Conservation (phyloP, 2,797 vertebrate genomes). For the Chrysocyon brachyurus region DNA sequence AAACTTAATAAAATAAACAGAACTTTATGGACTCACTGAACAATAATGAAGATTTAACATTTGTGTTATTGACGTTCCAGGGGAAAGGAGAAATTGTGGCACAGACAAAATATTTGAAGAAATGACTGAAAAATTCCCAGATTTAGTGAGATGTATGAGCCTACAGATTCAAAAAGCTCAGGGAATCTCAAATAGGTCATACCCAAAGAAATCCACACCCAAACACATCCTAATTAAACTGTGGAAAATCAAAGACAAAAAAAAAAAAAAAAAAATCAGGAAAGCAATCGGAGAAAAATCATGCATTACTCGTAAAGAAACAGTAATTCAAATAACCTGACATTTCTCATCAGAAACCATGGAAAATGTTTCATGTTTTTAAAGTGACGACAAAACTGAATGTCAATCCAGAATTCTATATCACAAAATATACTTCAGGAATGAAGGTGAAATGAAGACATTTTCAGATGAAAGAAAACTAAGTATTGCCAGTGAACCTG, state of each 20-base stretch:
- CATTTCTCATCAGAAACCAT: background rate
- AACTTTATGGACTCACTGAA: background rate
- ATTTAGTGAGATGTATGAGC: background rate
- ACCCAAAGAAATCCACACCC: background rate
- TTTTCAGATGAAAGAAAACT: slow-evolving; percentile 5
- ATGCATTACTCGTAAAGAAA: background rate
- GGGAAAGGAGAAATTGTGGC: background rate
- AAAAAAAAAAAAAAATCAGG: background rate
- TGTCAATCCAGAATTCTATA: background rate
- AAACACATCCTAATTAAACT: background rate
- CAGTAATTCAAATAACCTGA: background rate
- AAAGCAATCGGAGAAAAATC: background rate
- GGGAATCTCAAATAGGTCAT: background rate
- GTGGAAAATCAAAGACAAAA: background rate
- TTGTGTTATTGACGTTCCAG: background rate
- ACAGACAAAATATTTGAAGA: background rate
- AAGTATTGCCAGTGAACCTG: background rate
- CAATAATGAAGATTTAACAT: background rate
- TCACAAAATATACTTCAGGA: background rate
- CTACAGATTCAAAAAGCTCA: background rate
- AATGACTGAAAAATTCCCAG: background rate
- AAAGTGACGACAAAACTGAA: background rate
- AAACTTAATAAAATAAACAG: background rate
- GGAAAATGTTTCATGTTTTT: background rate
- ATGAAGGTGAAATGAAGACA: background rate